These are phyloP conservation scores for Crotalus horridus DNA, from an alignment of 2,113 vertebrate species.

Conservation along the genomic window DNA sequence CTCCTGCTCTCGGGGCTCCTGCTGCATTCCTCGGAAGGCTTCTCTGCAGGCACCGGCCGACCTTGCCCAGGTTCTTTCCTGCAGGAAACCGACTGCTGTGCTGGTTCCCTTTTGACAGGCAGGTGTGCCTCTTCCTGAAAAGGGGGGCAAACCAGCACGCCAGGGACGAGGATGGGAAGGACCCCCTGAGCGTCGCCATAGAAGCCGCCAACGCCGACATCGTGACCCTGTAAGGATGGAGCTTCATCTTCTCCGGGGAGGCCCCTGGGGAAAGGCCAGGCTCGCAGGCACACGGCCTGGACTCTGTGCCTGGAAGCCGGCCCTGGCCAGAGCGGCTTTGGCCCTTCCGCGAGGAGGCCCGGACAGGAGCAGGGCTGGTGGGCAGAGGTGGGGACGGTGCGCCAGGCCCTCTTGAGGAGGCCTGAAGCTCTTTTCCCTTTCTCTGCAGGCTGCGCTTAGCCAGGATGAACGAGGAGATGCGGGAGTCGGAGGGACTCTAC, in stretches of 20 bases:
- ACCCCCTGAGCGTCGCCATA: constrained; percentile 88
- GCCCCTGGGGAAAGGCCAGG: not conserved
- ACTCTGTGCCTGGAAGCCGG: not conserved
- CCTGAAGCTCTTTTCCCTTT: not conserved
- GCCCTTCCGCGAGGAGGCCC: not conserved
- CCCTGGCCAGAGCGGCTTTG: too few species aligned
- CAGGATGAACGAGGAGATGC: constrained; percentile 99
- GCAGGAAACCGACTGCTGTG: constrained; percentile 6
- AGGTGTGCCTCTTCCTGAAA: constrained; percentile 97
- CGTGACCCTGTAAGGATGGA: constrained; percentile 87
- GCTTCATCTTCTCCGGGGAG: not conserved
- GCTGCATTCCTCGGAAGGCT: not conserved
- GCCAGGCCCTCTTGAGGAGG: not conserved
- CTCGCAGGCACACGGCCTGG: not conserved
- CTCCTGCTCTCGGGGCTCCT: not conserved
- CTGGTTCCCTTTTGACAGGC: constrained; percentile 67
- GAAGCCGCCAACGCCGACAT: constrained; percentile 97
- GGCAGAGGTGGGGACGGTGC: not conserved
- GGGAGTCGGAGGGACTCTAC: constrained; percentile 94
- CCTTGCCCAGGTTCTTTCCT: not conserved
- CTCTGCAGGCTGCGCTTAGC: constrained; percentile 86
- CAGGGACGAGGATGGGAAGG: constrained; percentile 89
- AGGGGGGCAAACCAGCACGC: constrained; percentile 96
- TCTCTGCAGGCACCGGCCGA: not conserved
- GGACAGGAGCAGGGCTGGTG: not conserved